Percentiles rank a stretch among this genome's conserved stretches.
phyloP scores from a whole-genome alignment of 2,797 vertebrate species.

The Threskiornis aethiopicus region DNA sequence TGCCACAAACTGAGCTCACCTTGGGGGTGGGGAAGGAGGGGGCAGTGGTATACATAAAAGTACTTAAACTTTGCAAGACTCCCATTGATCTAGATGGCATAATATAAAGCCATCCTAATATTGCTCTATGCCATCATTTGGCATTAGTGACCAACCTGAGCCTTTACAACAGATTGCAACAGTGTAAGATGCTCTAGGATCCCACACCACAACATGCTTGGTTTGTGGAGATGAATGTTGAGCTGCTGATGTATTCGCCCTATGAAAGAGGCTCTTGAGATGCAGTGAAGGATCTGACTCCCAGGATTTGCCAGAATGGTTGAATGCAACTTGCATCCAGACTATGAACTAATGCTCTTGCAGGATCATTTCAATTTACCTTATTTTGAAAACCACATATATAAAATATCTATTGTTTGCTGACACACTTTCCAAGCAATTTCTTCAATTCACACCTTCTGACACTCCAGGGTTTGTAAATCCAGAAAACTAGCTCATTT shows the following conservation, averaged over 20 bases:
- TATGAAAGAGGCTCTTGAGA: background rate
- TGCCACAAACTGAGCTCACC: background rate
- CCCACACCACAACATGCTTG: accelerated
- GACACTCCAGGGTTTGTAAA: background rate
- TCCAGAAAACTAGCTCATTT: background rate
- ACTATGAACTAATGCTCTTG: background rate
- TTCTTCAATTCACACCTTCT: background rate
- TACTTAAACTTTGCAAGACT: background rate
- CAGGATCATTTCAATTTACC: background rate
- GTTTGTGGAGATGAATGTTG: background rate
- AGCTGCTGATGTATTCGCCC: background rate
- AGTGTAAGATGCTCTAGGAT: background rate
- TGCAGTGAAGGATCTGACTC: background rate
- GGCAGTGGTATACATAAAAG: background rate
- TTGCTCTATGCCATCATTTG: background rate
- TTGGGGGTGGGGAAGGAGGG: background rate
- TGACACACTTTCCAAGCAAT: background rate
- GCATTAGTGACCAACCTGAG: background rate
- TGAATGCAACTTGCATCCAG: background rate
- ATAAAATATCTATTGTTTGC: background rate
- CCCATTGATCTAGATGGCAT: background rate
- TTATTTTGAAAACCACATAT: background rate
- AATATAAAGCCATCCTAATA: background rate
- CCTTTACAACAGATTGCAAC: background rate
- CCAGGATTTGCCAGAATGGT: background rate